Evolutionary conservation across 2,113 vertebrate species (phyloP).

Genomic region (Hystrix brachyura): DNA sequence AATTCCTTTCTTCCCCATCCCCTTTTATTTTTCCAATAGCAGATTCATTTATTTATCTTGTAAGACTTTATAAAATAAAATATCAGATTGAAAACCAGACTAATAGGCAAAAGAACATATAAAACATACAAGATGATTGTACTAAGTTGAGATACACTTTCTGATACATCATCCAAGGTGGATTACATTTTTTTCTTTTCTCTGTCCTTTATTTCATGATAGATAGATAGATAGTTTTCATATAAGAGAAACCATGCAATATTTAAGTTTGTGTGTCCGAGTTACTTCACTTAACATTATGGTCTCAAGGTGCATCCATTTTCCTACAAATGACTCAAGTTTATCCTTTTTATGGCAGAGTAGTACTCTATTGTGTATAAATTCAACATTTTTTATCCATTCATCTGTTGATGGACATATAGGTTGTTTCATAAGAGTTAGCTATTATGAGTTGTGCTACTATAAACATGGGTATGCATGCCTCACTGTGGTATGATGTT

Average conservation of each 20-base stretch:
- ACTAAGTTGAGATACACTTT: neutral
- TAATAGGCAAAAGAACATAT: neutral
- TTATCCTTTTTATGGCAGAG: neutral
- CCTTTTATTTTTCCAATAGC: neutral
- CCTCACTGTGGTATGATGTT: neutral
- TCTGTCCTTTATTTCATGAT: neutral
- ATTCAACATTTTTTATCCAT: neutral
- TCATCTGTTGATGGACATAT: neutral
- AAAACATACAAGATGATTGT: neutral
- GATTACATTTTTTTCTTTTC: neutral
- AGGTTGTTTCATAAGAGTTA: neutral
- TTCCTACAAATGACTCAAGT: neutral
- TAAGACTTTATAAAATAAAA: neutral
- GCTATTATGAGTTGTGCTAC: neutral
- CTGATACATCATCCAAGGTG: neutral
- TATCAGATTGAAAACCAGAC: neutral
- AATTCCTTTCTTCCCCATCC: neutral
- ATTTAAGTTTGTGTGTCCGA: neutral
- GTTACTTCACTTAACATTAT: neutral
- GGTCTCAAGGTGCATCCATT: neutral
- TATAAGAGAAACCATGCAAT: neutral
- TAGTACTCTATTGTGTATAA: neutral
- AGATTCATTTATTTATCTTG: neutral
- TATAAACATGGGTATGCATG: neutral
- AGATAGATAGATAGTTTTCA: neutral